Conservation (phyloP, 2,797 vertebrate species). For the Oreochromis grahami region DNA sequence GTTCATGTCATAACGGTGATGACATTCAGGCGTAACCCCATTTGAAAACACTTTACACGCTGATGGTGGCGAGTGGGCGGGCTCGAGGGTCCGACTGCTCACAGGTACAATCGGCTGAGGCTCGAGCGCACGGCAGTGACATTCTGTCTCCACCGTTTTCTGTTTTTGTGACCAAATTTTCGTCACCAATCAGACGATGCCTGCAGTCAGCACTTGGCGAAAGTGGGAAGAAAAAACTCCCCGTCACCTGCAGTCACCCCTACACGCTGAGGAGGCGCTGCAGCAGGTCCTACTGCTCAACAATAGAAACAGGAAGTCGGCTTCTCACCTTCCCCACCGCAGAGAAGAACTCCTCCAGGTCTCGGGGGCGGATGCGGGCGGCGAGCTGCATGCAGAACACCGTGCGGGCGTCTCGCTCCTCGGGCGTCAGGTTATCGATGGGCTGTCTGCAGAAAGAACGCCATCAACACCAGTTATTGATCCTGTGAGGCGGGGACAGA, state of each 20-base stretch:
- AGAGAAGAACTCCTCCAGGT: conserved; percentile 97
- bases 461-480: background rate
- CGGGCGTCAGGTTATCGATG: conserved; percentile 92
- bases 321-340: conserved; percentile 86
- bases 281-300: background rate
- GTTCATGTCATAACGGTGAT: too few species aligned
- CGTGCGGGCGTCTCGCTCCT: conserved; percentile 93
- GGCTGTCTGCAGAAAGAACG: conserved; percentile 77
- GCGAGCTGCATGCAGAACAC: conserved; percentile 98
- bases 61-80: background rate
- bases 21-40: too few species aligned
- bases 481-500: background rate
- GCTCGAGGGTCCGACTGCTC: background rate
- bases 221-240: background rate
- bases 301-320: background rate
- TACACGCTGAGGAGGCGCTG: background rate
- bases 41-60: background rate
- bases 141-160: background rate
- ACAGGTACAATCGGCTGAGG: background rate
- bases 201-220: accelerated
- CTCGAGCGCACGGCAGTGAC: background rate
- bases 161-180: background rate
- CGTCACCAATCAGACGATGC: background rate
- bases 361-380: conserved; percentile 91
- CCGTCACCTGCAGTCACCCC: background rate